phyloP scores from a whole-genome alignment of 53 echinoderm and acorn worm genomes.

The Paracentrotus lividus region DNA sequence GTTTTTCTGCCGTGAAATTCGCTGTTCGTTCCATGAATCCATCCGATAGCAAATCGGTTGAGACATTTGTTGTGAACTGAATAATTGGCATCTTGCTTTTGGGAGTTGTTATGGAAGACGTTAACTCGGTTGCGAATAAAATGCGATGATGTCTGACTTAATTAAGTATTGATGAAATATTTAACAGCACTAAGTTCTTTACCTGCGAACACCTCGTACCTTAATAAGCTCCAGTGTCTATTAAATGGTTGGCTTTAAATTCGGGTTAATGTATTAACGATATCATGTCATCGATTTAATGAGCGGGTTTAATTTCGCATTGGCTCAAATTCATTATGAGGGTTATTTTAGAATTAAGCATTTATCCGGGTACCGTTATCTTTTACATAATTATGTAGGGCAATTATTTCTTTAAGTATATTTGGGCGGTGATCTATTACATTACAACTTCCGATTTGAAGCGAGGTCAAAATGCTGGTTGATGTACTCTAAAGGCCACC shows the following conservation, averaged over 20 bases:
- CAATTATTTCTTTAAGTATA: no score
- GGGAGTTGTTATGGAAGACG: neutral
- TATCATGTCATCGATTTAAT: neutral
- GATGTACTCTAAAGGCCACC: no score
- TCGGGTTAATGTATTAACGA: neutral
- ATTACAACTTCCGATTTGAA: no score
- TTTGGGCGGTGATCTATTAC: no score
- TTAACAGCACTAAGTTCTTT: no score
- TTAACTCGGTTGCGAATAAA: neutral
- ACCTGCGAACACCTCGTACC: no score
- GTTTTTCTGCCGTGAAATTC: neutral
- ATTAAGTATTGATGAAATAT: no score
- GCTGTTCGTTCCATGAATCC: constrained; percentile 18
- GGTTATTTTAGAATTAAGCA: neutral
- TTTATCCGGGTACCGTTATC: neutral
- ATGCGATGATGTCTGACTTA: neutral
- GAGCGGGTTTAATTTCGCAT: neutral
- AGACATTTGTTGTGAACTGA: neutral
- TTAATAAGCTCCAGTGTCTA: no score
- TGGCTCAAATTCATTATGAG: neutral
- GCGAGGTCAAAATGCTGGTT: no score
- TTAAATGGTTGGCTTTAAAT: no score
- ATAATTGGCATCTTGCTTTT: constrained; percentile 13
- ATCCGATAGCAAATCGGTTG: neutral
- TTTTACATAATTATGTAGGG: no score